Evolutionary conservation across 35 echinoderm and acorn worm species (phyloP), one percentile per base, ranked within the genome.

Genomic region (Chiridota heheva): DNA sequence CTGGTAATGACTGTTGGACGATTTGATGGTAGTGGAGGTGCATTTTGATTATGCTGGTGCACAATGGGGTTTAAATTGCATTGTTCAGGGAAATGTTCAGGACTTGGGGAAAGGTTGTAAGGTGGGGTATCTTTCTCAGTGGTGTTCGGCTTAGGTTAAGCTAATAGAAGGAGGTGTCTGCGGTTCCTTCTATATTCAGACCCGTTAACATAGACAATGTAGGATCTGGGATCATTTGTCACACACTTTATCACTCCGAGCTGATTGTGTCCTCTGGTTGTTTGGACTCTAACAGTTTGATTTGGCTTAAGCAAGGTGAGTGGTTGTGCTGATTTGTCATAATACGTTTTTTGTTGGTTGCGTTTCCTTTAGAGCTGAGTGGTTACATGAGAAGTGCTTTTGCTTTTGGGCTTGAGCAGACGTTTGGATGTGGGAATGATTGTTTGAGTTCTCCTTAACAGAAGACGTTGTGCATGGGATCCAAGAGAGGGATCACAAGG

Each of bases 221-320:
- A 76, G 4, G 77, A 74, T 10, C 68, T 55, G n/a, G 87, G 77
- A 4, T 73, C 25, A 20, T 35, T 36, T 4, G 16, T n/a, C 13
- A 0, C 0, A 7, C 39, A 1, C 3, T 73, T 31, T 0, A 89
- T 56, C 1, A 65, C 40, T 18, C 77, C 87, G 24, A 89, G 67
- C 33, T 67, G 67, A 83, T 65, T 60, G 58, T 75, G 44, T 66
- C 86, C 86, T 47, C 72, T 58, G 18, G 7, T n/a, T 66, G 87
- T 63, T 58, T 89, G 78, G 12, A 76, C 46, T n/a, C 59, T 36
- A 25, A 89, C 57, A 28, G 67, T 56, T 72, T 89, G 67, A 1
- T 70, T 80, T 38, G 87, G 78, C 13, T 42, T 69, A 17, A 89
- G 61, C 40, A 69, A 79, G 24, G 18, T 2, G 18, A 89, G 70